Evolutionary conservation across 1,140 invertebrate species (phyloP).

Genomic region (Drosophila oshimai): DNA sequence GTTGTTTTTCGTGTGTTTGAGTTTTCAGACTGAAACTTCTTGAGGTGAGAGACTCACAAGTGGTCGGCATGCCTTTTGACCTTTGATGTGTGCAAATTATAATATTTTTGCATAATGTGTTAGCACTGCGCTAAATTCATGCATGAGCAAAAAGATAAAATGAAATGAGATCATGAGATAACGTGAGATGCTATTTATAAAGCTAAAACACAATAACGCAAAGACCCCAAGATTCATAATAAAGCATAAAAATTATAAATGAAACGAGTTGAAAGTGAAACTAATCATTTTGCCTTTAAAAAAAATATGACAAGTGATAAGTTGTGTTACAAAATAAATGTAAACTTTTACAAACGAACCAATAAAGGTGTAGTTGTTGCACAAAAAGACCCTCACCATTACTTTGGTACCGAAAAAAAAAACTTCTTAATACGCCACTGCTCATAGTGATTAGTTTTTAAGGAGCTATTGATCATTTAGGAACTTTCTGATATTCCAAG

Average conservation of each 20-base stretch:
- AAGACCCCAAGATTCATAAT: constrained; percentile 6
- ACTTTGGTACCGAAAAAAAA: too few relatives aligned
- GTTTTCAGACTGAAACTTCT: constrained; percentile 30
- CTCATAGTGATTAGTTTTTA: neutral
- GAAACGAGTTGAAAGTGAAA: constrained; percentile 26
- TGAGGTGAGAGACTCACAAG: constrained; percentile 41
- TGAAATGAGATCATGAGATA: constrained; percentile 65
- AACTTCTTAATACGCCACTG: too few relatives aligned
- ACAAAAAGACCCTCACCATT: too few relatives aligned
- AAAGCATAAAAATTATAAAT: neutral
- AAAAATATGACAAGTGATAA: neutral
- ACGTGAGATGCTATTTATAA: constrained; percentile 60
- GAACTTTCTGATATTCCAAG: neutral
- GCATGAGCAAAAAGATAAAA: constrained; percentile 12
- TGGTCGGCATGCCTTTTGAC: constrained; percentile 45
- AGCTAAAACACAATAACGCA: constrained; percentile 15
- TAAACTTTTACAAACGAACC: neutral
- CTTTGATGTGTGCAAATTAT: constrained; percentile 54
- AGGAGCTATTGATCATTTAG: constrained; percentile 3
- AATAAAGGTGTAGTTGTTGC: neutral
- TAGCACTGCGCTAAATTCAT: constrained; percentile 35
- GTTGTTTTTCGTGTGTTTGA: constrained; percentile 9
- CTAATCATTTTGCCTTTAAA: neutral
- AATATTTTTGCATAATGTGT: constrained; percentile 63
- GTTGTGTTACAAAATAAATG: neutral